Conservation (phyloP, 2,797 vertebrate species). For the Discoglossus pictus region DNA sequence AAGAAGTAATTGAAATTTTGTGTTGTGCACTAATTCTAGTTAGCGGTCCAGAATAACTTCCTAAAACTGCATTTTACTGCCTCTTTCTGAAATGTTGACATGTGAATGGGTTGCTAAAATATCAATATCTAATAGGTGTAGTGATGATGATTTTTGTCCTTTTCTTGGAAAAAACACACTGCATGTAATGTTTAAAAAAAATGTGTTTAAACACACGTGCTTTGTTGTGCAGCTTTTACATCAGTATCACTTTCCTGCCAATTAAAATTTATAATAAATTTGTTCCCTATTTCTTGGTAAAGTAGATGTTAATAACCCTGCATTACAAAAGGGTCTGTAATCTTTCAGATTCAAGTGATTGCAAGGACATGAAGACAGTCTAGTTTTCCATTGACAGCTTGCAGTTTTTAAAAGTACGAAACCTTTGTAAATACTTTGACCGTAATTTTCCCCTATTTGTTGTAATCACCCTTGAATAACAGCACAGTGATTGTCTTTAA, state of each 20-base stretch:
- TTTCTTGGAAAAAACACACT: constrained; percentile 47
- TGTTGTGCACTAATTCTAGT: constrained; percentile 59
- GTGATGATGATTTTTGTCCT: constrained; percentile 57
- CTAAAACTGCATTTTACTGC: constrained; percentile 31
- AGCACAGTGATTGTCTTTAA: constrained; percentile 37
- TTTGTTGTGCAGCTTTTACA: constrained; percentile 25
- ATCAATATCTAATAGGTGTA: constrained; percentile 58
- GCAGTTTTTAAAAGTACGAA: neutral
- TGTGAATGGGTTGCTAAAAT: constrained; percentile 54
- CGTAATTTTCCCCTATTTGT: constrained; percentile 12
- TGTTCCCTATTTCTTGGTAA: neutral
- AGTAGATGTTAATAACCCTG: constrained; percentile 15
- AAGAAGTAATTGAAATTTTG: constrained; percentile 67
- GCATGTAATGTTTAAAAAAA: constrained; percentile 47
- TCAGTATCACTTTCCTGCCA: constrained; percentile 15
- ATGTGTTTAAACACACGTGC: constrained; percentile 11
- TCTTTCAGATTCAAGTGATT: neutral
- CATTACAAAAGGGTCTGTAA: constrained; percentile 1
- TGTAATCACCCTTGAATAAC: constrained; percentile 29
- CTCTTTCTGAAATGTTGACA: constrained; percentile 54
- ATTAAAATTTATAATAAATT: constrained; percentile 9
- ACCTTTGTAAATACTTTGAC: constrained; percentile 42
- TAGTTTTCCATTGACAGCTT: constrained; percentile 11
- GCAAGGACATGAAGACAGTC: neutral
- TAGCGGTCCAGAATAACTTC: constrained; percentile 57